A percentile compares a stretch with the other conserved stretches of the same genome.
Conservation (phyloP, 1,140 invertebrate genomes). For the Eriocheir sinensis region DNA sequence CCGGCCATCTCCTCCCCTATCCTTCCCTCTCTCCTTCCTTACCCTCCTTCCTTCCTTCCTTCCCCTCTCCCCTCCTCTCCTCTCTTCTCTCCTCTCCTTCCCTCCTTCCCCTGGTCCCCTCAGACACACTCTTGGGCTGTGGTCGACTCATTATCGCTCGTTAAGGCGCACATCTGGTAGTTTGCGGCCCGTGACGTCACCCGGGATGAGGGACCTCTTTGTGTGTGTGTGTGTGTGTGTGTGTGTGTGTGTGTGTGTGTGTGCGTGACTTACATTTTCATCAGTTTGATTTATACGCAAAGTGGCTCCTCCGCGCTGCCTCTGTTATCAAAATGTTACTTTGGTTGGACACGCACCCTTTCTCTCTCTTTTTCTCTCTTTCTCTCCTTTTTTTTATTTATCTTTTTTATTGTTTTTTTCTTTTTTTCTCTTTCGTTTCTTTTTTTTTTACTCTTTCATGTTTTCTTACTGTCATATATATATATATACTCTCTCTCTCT, state of each 20-base stretch:
- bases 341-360: not conserved
- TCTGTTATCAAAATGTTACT: not conserved
- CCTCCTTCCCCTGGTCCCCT: not conserved
- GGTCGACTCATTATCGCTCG: constrained; percentile 20
- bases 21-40: not conserved
- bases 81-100: too few species aligned
- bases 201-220: not conserved
- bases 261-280: not conserved
- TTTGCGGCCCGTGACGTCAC: constrained; percentile 19
- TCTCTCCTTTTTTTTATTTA: not conserved
- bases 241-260: constrained; percentile 5
- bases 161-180: constrained; percentile 2
- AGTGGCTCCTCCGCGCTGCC: not conserved
- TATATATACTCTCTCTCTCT: not conserved
- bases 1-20: too few species aligned
- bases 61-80: not conserved
- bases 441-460: not conserved
- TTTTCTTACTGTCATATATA: not conserved
- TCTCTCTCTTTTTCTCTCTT: not conserved
- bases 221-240: constrained; percentile 4
- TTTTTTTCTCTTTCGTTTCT: not conserved
- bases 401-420: too few species aligned
- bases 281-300: not conserved
- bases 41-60: too few species aligned
- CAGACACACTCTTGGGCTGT: not conserved